Percentiles rank a stretch among this genome's conserved stretches.
These are phyloP conservation scores for Salvelinus alpinus DNA, from an alignment of 2,113 vertebrate genomes.

Conservation along the genomic window DNA sequence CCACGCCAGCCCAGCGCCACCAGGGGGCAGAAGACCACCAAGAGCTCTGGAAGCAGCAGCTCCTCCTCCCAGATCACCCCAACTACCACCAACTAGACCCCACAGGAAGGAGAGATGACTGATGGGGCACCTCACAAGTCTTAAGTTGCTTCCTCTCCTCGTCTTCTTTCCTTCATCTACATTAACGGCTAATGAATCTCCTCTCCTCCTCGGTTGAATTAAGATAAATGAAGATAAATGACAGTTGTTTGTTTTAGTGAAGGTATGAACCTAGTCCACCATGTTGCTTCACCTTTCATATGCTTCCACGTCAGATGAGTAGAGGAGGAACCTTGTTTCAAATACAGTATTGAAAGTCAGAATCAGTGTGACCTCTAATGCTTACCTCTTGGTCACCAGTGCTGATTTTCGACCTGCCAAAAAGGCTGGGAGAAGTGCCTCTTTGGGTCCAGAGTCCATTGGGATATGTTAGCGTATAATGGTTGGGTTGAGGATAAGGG, in stretches of 20 bases:
- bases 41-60: conserved; percentile 79
- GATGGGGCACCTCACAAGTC: too few species aligned
- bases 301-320: too few species aligned
- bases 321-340: too few species aligned
- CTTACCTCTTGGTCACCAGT: too few species aligned
- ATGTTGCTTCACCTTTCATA: too few species aligned
- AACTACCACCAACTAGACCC: conserved; percentile 31
- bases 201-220: not conserved
- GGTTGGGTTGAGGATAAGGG: too few species aligned
- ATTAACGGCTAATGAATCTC: not conserved
- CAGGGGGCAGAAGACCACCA: conserved; percentile 81
- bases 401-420: too few species aligned
- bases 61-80: conserved; percentile 77
- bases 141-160: not conserved
- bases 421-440: too few species aligned
- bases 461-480: too few species aligned
- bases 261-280: not conserved
- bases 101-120: not conserved
- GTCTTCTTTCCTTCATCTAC: not conserved
- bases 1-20: conserved; percentile 84
- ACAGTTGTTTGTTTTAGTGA: not conserved
- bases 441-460: too few species aligned
- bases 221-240: not conserved
- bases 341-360: too few species aligned
- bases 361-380: too few species aligned